Percentiles rank a stretch among this genome's conserved stretches.
Evolutionary conservation across 2,888 invertebrate genomes (phyloP).

Genomic region (Philonicus albiceps): DNA sequence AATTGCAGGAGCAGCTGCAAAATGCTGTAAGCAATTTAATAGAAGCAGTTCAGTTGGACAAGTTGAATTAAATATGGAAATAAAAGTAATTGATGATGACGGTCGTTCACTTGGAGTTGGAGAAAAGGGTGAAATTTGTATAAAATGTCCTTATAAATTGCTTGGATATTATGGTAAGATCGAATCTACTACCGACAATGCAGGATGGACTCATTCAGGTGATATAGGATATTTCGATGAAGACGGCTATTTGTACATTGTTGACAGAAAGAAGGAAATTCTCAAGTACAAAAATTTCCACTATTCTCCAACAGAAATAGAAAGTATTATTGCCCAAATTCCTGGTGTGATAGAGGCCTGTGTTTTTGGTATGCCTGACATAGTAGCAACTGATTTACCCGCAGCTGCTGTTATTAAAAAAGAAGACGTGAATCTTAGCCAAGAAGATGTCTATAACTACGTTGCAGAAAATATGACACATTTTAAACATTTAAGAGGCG

Average conservation of each 20-base stretch:
- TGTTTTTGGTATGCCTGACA: slow-evolving; percentile 51
- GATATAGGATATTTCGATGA: slow-evolving; percentile 59
- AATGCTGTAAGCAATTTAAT: neutral
- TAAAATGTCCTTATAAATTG: slow-evolving; percentile 53
- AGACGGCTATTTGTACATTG: slow-evolving; percentile 53
- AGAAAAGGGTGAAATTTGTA: slow-evolving; percentile 55
- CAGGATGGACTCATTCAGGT: slow-evolving; percentile 55
- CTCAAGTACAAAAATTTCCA: slow-evolving; percentile 52
- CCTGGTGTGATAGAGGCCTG: slow-evolving; percentile 49
- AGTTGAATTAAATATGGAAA: slow-evolving; percentile 52
- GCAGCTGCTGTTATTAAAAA: slow-evolving; percentile 50
- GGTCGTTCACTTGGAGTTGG: slow-evolving; percentile 54
- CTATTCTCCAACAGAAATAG: slow-evolving; percentile 52
- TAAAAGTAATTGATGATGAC: slow-evolving; percentile 54
- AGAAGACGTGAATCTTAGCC: slow-evolving; percentile 41
- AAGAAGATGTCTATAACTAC: slow-evolving; percentile 44
- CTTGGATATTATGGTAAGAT: slow-evolving; percentile 58
- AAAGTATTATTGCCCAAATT: slow-evolving; percentile 48
- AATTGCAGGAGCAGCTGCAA: slow-evolving; percentile 52
- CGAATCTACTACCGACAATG: slow-evolving; percentile 53
- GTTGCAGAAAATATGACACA: slow-evolving; percentile 50
- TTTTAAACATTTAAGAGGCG: slow-evolving; percentile 51
- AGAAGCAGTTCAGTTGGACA: slow-evolving; percentile 53
- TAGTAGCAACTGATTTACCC: slow-evolving; percentile 48
- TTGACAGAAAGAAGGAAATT: slow-evolving; percentile 53